A percentile compares a stretch with the other conserved stretches of the same genome.
phyloP scores from a whole-genome alignment of 2,113 vertebrate genomes.

The Epinephelus cyanopodus region DNA sequence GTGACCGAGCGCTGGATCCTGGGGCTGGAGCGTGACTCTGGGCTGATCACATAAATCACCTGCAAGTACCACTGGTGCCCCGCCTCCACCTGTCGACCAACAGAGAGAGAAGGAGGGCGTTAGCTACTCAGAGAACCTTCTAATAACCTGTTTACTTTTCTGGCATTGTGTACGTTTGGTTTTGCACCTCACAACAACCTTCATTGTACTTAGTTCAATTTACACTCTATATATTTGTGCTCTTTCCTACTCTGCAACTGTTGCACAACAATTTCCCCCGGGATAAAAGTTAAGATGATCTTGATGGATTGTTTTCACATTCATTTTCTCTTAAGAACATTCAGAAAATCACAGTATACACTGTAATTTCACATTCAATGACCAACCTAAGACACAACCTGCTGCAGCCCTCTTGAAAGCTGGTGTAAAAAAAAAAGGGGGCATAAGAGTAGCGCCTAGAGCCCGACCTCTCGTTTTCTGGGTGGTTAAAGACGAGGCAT shows the following conservation, averaged over 20 bases:
- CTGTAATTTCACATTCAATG: not conserved
- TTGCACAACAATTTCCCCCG: not conserved
- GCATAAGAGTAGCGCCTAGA: too few species aligned
- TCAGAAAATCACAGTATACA: not conserved
- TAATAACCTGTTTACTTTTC: not conserved
- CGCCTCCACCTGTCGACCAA: slow-evolving; percentile 91
- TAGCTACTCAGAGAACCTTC: not conserved
- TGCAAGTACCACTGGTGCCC: slow-evolving; percentile 99
- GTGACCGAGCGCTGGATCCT: slow-evolving; percentile 90
- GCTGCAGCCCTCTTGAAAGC: too few species aligned
- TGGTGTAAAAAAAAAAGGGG: too few species aligned
- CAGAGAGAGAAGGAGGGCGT: not conserved
- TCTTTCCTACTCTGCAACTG: not conserved
- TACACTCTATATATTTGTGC: not conserved
- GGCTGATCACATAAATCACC: slow-evolving; percentile 96
- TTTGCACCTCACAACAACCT: not conserved
- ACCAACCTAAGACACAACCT: not conserved
- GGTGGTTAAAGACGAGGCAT: too few species aligned
- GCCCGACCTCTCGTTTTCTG: too few species aligned
- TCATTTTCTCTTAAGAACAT: not conserved
- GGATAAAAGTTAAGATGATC: too few species aligned
- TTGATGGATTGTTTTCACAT: not conserved
- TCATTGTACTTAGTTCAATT: not conserved
- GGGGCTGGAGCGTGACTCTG: slow-evolving; percentile 87
- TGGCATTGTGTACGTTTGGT: not conserved